phyloP scores from a whole-genome alignment of 92 coral and sea anemone species.

The Anthopleura xanthogrammica region DNA sequence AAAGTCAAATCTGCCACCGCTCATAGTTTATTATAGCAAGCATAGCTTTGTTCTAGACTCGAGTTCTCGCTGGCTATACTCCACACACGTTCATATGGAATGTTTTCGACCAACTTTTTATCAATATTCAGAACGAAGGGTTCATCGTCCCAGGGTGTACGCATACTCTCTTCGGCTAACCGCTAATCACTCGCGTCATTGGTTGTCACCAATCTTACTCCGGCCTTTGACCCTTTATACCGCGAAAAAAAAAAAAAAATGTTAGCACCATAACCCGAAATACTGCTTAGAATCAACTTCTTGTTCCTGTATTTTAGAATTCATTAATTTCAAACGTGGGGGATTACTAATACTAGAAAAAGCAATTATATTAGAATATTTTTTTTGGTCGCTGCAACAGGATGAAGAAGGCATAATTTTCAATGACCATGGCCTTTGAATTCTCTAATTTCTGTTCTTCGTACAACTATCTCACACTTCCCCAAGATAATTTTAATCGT shows the following conservation, averaged over 20 bases:
- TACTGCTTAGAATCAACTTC: neutral
- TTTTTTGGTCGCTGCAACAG: neutral
- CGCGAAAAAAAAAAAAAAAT: neutral
- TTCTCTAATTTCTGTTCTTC: neutral
- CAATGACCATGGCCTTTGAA: neutral
- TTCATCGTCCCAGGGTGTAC: slow-evolving; percentile 20
- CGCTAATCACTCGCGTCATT: slow-evolving; percentile 3
- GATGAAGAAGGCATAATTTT: neutral
- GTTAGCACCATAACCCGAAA: neutral
- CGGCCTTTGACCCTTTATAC: neutral
- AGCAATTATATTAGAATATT: neutral
- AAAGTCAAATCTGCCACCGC: slow-evolving; percentile 95
- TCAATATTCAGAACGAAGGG: neutral
- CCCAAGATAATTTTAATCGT: neutral
- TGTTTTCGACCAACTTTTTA: neutral
- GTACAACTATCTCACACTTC: neutral
- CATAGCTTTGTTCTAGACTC: slow-evolving; percentile 66
- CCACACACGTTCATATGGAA: slow-evolving; percentile 32
- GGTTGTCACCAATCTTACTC: neutral
- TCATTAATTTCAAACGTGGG: neutral
- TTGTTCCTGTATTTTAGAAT: neutral
- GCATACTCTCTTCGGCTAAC: slow-evolving; percentile 30
- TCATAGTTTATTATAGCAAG: slow-evolving; percentile 67
- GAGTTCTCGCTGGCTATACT: neutral
- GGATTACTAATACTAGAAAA: neutral